These are phyloP conservation scores for Triops longicaudatus DNA, from an alignment of 1,140 invertebrate species.

Conservation along the genomic window DNA sequence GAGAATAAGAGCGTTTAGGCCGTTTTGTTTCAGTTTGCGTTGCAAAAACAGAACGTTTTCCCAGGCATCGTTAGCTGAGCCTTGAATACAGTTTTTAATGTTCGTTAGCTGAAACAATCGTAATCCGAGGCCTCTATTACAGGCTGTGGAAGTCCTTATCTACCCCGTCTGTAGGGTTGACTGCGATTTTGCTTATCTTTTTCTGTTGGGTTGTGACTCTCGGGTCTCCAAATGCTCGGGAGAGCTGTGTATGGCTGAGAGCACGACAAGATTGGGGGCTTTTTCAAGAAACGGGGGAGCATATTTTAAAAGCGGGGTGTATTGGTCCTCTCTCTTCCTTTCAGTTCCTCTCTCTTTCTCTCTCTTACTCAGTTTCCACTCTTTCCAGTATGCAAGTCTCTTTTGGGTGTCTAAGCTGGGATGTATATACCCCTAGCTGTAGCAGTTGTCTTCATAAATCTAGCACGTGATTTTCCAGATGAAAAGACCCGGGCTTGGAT, in stretches of 20 bases:
- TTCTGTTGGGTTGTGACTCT: background rate
- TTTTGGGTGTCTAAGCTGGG: background rate
- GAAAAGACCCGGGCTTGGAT: background rate
- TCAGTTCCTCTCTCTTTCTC: background rate
- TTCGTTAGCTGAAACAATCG: too few relatives aligned
- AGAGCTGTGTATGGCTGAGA: background rate
- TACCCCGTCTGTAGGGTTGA: background rate
- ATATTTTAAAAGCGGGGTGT: background rate
- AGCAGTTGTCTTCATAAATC: constrained; percentile 15
- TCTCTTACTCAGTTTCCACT: background rate
- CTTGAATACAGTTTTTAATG: too few relatives aligned
- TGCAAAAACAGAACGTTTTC: too few relatives aligned
- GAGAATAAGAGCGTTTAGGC: too few relatives aligned
- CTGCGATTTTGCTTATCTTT: too few relatives aligned
- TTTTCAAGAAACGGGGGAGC: background rate
- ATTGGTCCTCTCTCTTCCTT: background rate
- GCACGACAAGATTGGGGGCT: background rate
- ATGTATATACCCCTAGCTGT: background rate
- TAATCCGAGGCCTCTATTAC: too few relatives aligned
- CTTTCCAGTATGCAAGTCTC: constrained; percentile 8
- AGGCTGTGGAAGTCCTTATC: background rate
- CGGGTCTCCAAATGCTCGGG: background rate
- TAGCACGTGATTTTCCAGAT: constrained; percentile 12
- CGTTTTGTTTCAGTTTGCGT: too few relatives aligned
- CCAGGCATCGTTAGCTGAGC: too few relatives aligned